Base-by-base conservation (phyloP, 2,888 invertebrate genomes). In the Lycocerus yunnanus region DNA sequence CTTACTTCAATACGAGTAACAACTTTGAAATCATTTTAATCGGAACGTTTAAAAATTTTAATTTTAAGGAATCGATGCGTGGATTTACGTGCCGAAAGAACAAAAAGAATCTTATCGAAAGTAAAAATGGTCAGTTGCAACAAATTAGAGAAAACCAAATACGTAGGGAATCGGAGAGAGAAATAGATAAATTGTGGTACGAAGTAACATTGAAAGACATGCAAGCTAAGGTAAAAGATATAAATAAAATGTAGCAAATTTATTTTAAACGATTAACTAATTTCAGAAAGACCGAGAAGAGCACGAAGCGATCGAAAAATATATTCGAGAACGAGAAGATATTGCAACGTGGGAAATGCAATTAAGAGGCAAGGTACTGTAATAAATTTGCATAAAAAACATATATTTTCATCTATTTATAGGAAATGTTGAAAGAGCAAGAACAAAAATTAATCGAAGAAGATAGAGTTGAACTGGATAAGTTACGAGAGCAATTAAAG, bases 131-230 rank as follows among this genome's bases (percentile, higher is more conserved):
- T 3, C 91, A 92, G 77, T 84, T 90, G 66, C 89, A 90, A 79
- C 92, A 92, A 85, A 92, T 92, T 58, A 86, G 86, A 68, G 92
- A 92, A 83, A 91, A 91, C 73, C 85, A 89, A 78, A 87, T 89
- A 0, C 86, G 85, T 73, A 87, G 87, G 71, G 85, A 88, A 84
- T 87, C 89, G 0, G 90, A 92, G 78, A 87, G 83, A 4, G 91
- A 92, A 82, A 79, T 89, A 3, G 91, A 92, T 66, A 87, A 84
- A 63, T 89, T 92, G 88, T 92, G 92, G 92, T 83, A 90, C 68
- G 88, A 89, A 43, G 85, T 92, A n/a, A 87, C 88, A 78, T 85
- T 90, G 86, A 91, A 88, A 79, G 91, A 92, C 78, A 83, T 88
- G 2, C 88, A 90, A 4, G 90, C 90, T 8, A 84, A 83, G 80